Base-by-base conservation (phyloP, 2,888 invertebrate genomes). In the Tachina fera region DNA sequence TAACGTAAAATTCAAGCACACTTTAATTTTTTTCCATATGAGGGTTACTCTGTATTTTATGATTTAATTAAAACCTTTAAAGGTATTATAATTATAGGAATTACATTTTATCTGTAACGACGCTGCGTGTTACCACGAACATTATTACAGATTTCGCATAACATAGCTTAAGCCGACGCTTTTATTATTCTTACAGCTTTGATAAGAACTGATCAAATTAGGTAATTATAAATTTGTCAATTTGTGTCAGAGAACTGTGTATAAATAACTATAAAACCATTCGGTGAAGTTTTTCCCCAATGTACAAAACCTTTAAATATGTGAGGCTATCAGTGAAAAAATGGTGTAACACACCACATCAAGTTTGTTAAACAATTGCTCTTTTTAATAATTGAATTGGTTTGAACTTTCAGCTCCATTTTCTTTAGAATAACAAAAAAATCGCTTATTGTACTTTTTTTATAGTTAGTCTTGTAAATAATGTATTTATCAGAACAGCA, bases 121-220 rank as follows among this genome's bases (percentile, higher is more conserved):
- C 90, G 91, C 91, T 90, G 92, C 92, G 92, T 92, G 92, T 92
- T 92, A 92, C 89, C 87, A 89, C 89, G 90, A 92, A 91, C 88
- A 88, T 86, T 81, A 70, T 60, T n/a, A n/a, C n/a, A 14, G 88
- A 89, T 90, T 91, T 90, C 91, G 90, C 88, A 91, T 91, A 92
- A 92, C 92, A 92, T 92, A 92, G 92, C 92, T 87, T 89, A 91
- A 90, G 91, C 91, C 91, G 88, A 90, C 91, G 92, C 90, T 89
- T 84, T 76, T 0, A 88, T 92, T 91, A n/a, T 75, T 92, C 89
- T 92, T 84, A 91, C 92, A 92, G 91, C 88, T 83, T 89, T 89
- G 53, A 53, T 49, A 76, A 58, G 14, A 85, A 86, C 61, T 83
- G 63, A 49, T 39, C 83, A 85, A 81, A 77, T 53, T 68, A 31